Conservation (phyloP, 2,888 invertebrate species). For the Panopea generosa region DNA sequence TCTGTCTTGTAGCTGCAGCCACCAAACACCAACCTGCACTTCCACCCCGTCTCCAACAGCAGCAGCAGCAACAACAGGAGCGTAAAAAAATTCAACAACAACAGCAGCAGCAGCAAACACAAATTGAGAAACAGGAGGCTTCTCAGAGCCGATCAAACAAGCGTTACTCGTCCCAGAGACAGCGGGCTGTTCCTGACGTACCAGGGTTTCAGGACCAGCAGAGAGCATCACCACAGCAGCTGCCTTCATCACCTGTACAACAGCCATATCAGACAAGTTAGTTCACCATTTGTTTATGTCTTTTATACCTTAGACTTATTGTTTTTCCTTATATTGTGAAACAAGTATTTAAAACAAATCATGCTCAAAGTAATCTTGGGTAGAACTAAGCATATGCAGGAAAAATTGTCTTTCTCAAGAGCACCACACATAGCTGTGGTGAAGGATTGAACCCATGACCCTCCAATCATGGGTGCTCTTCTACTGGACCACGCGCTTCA, state of each 20-base stretch:
- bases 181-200: constrained; percentile 82
- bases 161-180: constrained; percentile 90
- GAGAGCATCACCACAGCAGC: constrained; percentile 14
- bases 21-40: constrained; percentile 54
- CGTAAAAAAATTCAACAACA: constrained; percentile 37
- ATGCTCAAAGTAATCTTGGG: no score
- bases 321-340: no score
- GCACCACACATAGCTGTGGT: no score
- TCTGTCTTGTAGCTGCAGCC: no score
- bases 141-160: constrained; percentile 86
- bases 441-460: no score
- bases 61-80: constrained; percentile 52
- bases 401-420: no score
- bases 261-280: constrained; percentile 35
- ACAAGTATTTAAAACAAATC: no score
- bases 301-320: no score
- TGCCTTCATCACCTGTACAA: constrained; percentile 16
- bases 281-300: neutral
- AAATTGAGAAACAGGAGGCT: constrained; percentile 49
- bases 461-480: no score
- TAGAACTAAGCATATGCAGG: no score
- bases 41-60: constrained; percentile 60
- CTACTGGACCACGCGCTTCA: no score
- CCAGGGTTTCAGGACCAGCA: constrained; percentile 68
- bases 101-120: constrained; percentile 30